Percentiles rank a stretch among this genome's conserved stretches.
These are phyloP conservation scores for Muschampia plurimacula DNA, from an alignment of 2,888 invertebrate genomes.

Conservation along the genomic window DNA sequence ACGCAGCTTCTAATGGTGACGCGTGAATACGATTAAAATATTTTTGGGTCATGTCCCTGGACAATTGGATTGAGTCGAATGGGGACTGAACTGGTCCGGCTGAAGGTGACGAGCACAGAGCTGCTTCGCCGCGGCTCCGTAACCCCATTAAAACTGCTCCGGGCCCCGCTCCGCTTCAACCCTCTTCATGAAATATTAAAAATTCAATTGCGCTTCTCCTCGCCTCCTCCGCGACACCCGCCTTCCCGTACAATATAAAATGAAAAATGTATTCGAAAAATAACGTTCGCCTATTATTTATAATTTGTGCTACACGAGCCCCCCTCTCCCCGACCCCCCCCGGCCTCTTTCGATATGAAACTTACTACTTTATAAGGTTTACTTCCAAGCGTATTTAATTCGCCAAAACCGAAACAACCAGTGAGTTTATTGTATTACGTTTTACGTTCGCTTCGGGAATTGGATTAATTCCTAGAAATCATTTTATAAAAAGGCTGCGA, in stretches of 20 bases:
- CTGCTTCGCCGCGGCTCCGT: conserved; percentile 52
- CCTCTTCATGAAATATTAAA: conserved; percentile 86
- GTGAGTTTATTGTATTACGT: conserved; percentile 38
- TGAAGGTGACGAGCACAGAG: not conserved
- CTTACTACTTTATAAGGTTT: conserved; percentile 35
- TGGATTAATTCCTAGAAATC: conserved; percentile 35
- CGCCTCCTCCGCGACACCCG: conserved; percentile 70
- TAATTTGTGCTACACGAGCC: conserved; percentile 74
- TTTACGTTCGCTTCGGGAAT: conserved; percentile 34
- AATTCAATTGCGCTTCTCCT: conserved; percentile 86
- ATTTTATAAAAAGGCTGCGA: conserved; percentile 36
- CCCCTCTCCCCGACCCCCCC: conserved; percentile 53
- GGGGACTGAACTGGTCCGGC: not conserved
- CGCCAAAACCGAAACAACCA: conserved; percentile 34
- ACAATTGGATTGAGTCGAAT: not conserved
- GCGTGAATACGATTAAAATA: too few species aligned
- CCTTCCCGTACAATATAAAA: conserved; percentile 80
- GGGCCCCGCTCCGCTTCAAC: conserved; percentile 61
- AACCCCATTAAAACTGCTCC: conserved; percentile 82
- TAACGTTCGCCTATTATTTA: conserved; percentile 83
- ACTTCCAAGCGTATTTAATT: conserved; percentile 31
- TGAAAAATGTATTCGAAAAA: conserved; percentile 84
- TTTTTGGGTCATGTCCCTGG: too few species aligned
- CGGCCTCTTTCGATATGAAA: conserved; percentile 49
- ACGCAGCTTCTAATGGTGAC: too few species aligned